Evolutionary conservation across 2,797 vertebrate genomes (phyloP), one percentile per base, ranked within the genome.

Genomic region (Oreonectes daqikongensis): DNA sequence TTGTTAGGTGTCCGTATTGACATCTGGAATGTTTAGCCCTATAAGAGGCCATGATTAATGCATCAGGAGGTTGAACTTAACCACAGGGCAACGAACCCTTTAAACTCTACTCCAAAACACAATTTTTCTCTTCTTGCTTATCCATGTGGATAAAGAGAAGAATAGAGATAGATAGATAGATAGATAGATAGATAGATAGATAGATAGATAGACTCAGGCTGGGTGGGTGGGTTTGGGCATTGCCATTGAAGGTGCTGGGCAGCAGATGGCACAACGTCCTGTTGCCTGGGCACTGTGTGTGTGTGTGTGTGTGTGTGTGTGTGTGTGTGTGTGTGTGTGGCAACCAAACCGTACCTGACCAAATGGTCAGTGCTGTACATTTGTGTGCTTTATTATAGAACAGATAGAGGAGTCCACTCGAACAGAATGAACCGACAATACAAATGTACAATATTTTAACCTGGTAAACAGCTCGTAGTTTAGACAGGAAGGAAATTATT

Each of bases 231-330:
- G 1, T 22, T 1, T 4, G 40, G 30, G 30, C 11, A 46, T 4
- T 28, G 61, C 15, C 50, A 42, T 40, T 61, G n/a, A 32, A 72
- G 69, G 69, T 77, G 69, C 69, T 46, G 74, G 71, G 57, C 53
- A 79, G 61, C 82, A 83, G 82, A 83, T 83, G 82, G 79, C 68
- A 48, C 32, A 64, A 60, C 26, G 57, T 42, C 42, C 52, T 75
- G 60, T 67, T 69, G 69, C 59, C 72, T 30, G 28, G 48, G 17
- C 76, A 68, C 6, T 50, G 18, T n/a, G 18, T n/a, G 46, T n/a
- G 48, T 50, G 46, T 48, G 46, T 14, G 40, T 42, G 40, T 42
- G 12, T 42, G 59, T 71, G 78, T n/a, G 46, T 48, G 18, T 48
- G 48, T 40, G 52, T 42, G 40, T 42, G 12, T 42, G 59, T 71